Percentiles rank a stretch among this genome's conserved stretches.
These are phyloP conservation scores for Cassiopea xamachana DNA, from an alignment of 30 jellyfish, hydroid and myxozoan species.

Conservation along the genomic window DNA sequence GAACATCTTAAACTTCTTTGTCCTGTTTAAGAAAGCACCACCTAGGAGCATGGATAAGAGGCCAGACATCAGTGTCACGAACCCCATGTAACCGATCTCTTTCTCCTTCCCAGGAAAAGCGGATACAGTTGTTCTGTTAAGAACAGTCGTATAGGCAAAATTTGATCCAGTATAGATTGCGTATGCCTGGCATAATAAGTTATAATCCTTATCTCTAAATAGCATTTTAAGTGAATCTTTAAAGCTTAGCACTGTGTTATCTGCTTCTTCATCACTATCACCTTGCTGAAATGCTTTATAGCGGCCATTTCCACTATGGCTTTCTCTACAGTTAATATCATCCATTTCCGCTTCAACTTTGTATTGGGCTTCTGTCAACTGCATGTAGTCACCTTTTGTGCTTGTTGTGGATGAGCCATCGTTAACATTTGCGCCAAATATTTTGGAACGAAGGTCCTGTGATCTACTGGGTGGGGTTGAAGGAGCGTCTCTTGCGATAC, in stretches of 20 bases:
- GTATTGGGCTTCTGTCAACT: too few species aligned
- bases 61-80: constrained; percentile 77
- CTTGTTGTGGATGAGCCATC: too few species aligned
- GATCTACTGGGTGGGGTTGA: constrained; percentile 92
- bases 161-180: constrained; percentile 74
- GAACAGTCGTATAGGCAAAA: constrained; percentile 61
- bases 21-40: constrained; percentile 78
- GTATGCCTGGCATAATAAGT: constrained; percentile 73
- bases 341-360: neutral
- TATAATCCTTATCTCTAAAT: constrained; percentile 54
- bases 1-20: constrained; percentile 48
- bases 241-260: constrained; percentile 12
- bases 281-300: neutral
- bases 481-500: constrained; percentile 62
- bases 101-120: constrained; percentile 72
- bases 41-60: constrained; percentile 69
- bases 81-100: constrained; percentile 91
- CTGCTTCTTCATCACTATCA: neutral
- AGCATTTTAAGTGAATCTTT: constrained; percentile 48
- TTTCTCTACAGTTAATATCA: neutral
- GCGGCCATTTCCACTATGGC: neutral
- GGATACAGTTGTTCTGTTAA: constrained; percentile 67
- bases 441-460: constrained; percentile 23
- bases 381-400: too few species aligned
- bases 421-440: too few species aligned